Base-by-base conservation (phyloP, 2,888 invertebrate genomes). In the Amphiduros pacificus region DNA sequence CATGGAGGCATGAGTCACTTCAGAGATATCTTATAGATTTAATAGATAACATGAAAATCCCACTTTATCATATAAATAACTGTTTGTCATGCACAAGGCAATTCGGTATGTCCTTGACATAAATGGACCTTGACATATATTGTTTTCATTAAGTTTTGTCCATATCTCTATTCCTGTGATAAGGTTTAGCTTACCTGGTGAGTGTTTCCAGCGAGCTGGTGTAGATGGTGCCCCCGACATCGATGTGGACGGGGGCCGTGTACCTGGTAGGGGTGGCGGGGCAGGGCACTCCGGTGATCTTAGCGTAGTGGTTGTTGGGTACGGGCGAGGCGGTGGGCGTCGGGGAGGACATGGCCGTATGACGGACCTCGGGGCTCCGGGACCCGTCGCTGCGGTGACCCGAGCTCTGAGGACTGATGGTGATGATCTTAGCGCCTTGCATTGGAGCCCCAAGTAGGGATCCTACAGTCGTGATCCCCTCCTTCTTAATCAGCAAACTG, bases 171-270 rank as follows among this genome's bases (percentile, higher is more conserved):
- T n/a, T n/a, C n/a, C n/a, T n/a, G n/a, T n/a, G n/a, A n/a, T n/a
- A n/a, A n/a, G n/a, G n/a, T n/a, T n/a, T 4, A n/a, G 52, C 90
- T 88, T 85, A 94, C 93, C 90, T 90, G 67, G 96, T 96, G 44
- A 97, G 87, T 5, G 96, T 97, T 84, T 96, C 94, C 79, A 97
- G 85, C 0, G 95, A 94, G 4, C 95, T 95, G 0, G 96, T 97
- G 84, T 96, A 97, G 75, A 96, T 96, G 60, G 93, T 93, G 36
- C 96, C 96, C 5, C 97, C 96, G 57, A 97, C 96, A 82, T 97
- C 96, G 72, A 97, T 96, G 83, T 97, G 96, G 0, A 97, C 96
- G 0, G 97, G 96, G 1, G 96, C 96, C 60, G 94, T 94, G 83
- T 91, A 93, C 64, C 92, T 88, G 36, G 93, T 92, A 51, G 94